A percentile compares a stretch with the other conserved stretches of the same genome.
These are phyloP conservation scores for Mycteria americana DNA, from an alignment of 2,797 vertebrate genomes.

Conservation along the genomic window DNA sequence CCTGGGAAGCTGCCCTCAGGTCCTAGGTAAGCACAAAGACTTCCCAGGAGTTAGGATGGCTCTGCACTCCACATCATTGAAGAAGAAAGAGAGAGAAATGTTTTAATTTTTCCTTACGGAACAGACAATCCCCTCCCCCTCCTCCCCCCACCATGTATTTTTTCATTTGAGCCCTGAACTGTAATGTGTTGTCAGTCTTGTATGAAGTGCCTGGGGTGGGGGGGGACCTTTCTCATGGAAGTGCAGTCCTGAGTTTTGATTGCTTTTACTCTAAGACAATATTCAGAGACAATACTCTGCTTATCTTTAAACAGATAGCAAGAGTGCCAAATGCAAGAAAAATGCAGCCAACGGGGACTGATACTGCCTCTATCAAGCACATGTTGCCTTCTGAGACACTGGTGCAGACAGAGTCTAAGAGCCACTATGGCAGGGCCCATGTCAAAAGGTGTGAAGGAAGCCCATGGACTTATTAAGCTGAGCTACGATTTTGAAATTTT, in stretches of 20 bases:
- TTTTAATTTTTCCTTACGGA: background rate
- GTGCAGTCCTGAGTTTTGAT: background rate
- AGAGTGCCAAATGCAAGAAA: background rate
- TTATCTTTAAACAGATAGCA: background rate
- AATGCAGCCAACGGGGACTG: background rate
- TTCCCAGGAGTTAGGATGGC: background rate
- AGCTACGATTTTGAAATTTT: background rate
- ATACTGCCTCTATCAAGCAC: background rate
- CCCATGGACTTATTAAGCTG: background rate
- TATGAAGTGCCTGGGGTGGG: background rate
- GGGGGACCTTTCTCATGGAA: background rate
- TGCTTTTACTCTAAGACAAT: background rate
- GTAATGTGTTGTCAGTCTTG: background rate
- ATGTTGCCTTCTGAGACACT: background rate
- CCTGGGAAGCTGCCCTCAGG: background rate
- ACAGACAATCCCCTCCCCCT: background rate
- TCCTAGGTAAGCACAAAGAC: background rate
- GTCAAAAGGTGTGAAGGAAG: background rate
- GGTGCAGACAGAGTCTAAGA: background rate
- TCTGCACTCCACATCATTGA: background rate
- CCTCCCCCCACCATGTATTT: fast-evolving
- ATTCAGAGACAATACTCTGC: background rate
- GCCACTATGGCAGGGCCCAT: background rate
- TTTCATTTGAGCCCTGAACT: background rate
- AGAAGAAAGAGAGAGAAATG: background rate